Evolutionary conservation across 2,888 invertebrate genomes (phyloP), one percentile per base, ranked within the genome.

Genomic region (Erebia epiphron): DNA sequence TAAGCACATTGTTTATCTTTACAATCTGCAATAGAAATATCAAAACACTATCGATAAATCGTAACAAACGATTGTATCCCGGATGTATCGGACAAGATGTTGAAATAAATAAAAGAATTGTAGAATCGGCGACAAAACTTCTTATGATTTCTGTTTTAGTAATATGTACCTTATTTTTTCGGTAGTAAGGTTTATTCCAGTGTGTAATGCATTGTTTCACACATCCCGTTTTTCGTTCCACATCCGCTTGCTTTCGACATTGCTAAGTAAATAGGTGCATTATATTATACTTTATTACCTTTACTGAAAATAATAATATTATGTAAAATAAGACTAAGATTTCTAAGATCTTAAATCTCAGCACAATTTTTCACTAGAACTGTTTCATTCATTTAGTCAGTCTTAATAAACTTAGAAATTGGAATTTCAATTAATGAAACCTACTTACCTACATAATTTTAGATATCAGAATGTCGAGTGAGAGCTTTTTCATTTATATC

Each of bases 41-140:
- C 74, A 76, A 69, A 69, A 74, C 80, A 75, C 79, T 85, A 85
- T 85, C 86, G 80, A 79, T 79, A 83, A 82, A 86, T 84, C 81
- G 83, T 77, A 82, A 80, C 79, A 78, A 83, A 82, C 85, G 83
- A 83, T 85, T 85, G 84, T 84, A 84, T 82, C 78, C 86, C 88
- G 91, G 90, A 91, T 85, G 86, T 82, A 79, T 75, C 81, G 83
- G 89, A 88, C 87, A 88, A 88, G 89, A 89, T 86, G 88, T 89
- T 90, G 85, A 90, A 91, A 91, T 90, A 91, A 90, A 91, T 90
- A 90, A 89, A 89, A 81, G 80, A 79, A 74, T 73, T 75, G 71
- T 72, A 66, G 71, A 82, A 81, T 80, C 75, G 75, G 83, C 82
- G 86, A 83, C 83, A 88, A 86, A 90, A 88, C 87, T 90, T 89